Evolutionary conservation across 1,140 invertebrate genomes (phyloP).

Genomic region (Zophobas morio): DNA sequence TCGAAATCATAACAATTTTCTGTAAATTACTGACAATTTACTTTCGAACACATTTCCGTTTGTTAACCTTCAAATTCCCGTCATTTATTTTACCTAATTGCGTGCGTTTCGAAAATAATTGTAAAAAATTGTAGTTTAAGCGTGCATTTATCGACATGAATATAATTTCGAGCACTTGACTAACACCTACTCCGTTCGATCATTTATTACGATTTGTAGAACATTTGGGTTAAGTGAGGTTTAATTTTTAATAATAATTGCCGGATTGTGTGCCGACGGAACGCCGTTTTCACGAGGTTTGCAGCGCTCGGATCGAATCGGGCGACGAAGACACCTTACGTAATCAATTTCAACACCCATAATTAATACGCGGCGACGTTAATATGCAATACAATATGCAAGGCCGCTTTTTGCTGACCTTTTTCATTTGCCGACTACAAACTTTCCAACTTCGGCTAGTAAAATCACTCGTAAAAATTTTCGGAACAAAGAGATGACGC

Average conservation of each 20-base stretch:
- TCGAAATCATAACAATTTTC: constrained; percentile 44
- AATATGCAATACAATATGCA: constrained; percentile 24
- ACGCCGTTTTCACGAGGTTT: no score
- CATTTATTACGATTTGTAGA: constrained; percentile 54
- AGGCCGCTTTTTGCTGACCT: constrained; percentile 21
- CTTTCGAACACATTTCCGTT: constrained; percentile 46
- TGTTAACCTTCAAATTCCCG: constrained; percentile 47
- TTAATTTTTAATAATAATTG: constrained; percentile 55
- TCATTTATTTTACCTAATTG: constrained; percentile 45
- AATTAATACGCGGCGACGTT: no score
- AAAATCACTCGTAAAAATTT: background rate
- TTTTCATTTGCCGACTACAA: background rate
- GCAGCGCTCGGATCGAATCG: background rate
- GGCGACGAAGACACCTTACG: background rate
- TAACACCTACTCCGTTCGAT: constrained; percentile 35
- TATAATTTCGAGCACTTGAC: constrained; percentile 47
- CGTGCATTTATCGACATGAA: constrained; percentile 42
- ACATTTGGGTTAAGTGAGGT: constrained; percentile 54
- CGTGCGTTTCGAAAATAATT: constrained; percentile 33
- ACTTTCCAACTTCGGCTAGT: background rate
- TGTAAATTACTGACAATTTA: constrained; percentile 47
- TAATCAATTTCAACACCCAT: constrained; percentile 14
- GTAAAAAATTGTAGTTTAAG: constrained; percentile 43
- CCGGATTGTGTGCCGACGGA: constrained; percentile 35
- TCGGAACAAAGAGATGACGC: constrained; percentile 28